phyloP scores from a whole-genome alignment of 2,113 vertebrate genomes.

The human region DNA sequence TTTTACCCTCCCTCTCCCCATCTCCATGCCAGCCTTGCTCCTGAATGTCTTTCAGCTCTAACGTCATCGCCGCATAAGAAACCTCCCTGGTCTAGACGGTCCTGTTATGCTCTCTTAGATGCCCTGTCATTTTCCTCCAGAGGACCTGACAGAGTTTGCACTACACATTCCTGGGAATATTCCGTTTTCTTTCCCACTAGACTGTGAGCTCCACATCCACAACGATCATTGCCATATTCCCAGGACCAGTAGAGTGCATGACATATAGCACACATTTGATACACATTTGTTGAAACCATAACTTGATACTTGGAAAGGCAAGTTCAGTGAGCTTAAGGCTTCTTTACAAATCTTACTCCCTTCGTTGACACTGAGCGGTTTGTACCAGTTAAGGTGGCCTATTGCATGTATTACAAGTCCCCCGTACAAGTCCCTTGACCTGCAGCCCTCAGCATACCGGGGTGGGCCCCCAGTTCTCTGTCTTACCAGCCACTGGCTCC shows the following conservation, averaged over 20 bases:
- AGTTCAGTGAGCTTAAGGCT: neutral
- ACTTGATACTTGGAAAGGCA: neutral
- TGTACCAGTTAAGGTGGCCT: neutral
- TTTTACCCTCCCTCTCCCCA: neutral
- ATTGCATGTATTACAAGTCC: neutral
- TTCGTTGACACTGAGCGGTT: too few species aligned
- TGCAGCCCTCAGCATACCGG: neutral
- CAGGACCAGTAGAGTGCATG: neutral
- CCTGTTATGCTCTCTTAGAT: neutral
- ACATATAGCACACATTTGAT: neutral
- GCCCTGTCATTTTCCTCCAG: too few species aligned
- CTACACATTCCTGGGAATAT: neutral
- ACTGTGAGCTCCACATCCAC: too few species aligned
- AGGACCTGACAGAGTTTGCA: neutral
- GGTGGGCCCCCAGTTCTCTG: fast-evolving
- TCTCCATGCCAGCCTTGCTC: neutral
- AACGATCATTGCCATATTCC: neutral
- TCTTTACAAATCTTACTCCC: neutral
- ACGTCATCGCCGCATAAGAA: neutral
- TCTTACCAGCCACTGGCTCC: neutral
- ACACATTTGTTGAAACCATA: neutral
- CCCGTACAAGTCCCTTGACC: too few species aligned
- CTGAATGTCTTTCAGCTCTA: neutral
- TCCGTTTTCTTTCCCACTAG: neutral
- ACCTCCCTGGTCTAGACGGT: neutral